Base-by-base conservation (phyloP, 2,888 invertebrate species). In the Drosophila testacea region DNA sequence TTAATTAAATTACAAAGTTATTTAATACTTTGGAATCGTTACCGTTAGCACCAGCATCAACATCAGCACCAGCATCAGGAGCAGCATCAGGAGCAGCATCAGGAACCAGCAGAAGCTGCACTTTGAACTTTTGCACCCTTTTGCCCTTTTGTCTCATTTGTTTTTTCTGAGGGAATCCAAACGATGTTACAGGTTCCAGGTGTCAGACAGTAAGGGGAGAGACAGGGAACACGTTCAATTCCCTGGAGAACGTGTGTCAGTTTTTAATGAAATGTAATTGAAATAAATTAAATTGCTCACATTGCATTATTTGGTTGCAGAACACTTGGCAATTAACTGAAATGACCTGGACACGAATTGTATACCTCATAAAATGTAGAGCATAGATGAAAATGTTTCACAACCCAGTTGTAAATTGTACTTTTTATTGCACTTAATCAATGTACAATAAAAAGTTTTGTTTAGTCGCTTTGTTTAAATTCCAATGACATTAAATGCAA, bases 1-100 rank as follows among this genome's bases (percentile, higher is more conserved):
- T 88, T 85, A 85, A 85, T 85, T 85, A 85, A 85, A 85, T 85
- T 85, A 85, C 85, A 88, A 85, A 85, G 85, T 85, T 88, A 85
- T 85, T 85, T 88, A 85, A 85, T 85, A 88, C 85, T 77, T 79
- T 84, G 79, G 73, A 80, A 83, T 80, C 75, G 77, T 77, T 71
- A 64, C 81, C 74, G 83, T 81, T 79, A 65, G 68, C 59, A 72
- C 54, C 65, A 57, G 54, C 60, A 59, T 6, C 6, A 32, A 6
- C 32, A 32, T 6, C 32, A 32, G 7, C 32, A 67, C 61, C 55
- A 70, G 41, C 62, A 77, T 44, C 47, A 72, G 54, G 32, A 47
- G 57, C 54, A 67, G 54, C 44, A 27, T n/a, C 51, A 46, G 36
- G 6, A 36, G 41, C 32, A 47, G 9, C 34, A 52, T 11, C 47